These are phyloP conservation scores for Albula glossodonta DNA, from an alignment of 2,113 vertebrate species.

Conservation along the genomic window DNA sequence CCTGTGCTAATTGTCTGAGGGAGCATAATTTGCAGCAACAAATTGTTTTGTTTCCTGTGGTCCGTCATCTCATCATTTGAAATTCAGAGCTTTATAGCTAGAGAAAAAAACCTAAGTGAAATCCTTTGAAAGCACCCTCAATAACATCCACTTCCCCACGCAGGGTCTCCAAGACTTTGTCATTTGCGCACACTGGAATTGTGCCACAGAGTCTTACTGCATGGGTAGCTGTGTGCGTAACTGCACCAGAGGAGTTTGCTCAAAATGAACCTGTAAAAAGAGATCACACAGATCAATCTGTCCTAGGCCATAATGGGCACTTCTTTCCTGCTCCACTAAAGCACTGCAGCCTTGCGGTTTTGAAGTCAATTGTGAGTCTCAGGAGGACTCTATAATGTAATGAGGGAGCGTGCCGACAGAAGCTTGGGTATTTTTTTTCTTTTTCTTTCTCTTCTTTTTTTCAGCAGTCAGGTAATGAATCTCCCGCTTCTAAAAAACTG, in stretches of 20 bases:
- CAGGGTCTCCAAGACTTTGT: not conserved
- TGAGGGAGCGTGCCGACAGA: constrained; percentile 55
- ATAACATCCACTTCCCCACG: not conserved
- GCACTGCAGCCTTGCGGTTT: constrained; percentile 1
- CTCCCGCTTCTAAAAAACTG: constrained; percentile 53
- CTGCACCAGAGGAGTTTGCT: not conserved
- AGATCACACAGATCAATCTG: not conserved
- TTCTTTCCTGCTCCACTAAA: not conserved
- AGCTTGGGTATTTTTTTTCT: constrained; percentile 38
- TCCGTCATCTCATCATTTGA: not conserved
- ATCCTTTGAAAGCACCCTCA: not conserved
- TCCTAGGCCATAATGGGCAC: not conserved
- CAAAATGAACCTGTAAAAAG: not conserved
- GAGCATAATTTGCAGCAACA: not conserved
- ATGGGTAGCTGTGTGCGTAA: not conserved
- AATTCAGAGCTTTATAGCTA: not conserved
- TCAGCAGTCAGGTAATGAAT: constrained; percentile 64
- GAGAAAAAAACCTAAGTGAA: not conserved
- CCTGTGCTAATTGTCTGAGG: not conserved
- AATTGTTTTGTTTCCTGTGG: not conserved
- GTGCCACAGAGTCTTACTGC: not conserved
- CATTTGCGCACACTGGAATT: not conserved
- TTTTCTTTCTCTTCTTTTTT: constrained; percentile 39
- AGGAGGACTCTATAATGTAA: constrained; percentile 62
- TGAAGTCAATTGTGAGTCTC: constrained; percentile 64